phyloP scores from a whole-genome alignment of 2,797 vertebrate species.

The Dermochelys coriacea region DNA sequence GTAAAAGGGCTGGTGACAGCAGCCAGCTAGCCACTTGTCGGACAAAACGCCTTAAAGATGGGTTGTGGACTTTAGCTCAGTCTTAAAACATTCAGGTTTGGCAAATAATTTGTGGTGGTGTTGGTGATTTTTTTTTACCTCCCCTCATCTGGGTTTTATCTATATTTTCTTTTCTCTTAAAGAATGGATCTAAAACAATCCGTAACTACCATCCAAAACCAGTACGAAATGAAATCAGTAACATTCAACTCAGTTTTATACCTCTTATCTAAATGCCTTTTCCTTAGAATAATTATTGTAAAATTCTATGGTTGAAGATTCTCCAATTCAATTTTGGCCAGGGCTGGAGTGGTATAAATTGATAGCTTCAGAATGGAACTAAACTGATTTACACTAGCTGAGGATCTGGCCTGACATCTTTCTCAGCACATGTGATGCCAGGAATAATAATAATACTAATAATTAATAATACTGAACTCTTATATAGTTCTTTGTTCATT shows the following conservation, averaged over 20 bases:
- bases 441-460: not conserved
- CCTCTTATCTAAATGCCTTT: fast-evolving
- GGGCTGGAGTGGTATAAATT: constrained; percentile 7
- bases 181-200: not conserved
- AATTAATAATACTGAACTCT: not conserved
- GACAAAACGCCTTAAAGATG: not conserved
- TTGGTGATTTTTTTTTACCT: not conserved
- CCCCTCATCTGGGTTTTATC: not conserved
- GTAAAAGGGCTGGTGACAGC: not conserved
- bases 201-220: not conserved
- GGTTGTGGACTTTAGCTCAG: not conserved
- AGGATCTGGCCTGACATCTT: not conserved
- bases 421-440: fast-evolving
- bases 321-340: not conserved
- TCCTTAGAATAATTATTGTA: not conserved
- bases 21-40: fast-evolving
- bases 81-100: not conserved
- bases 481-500: not conserved
- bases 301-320: not conserved
- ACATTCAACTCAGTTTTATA: not conserved
- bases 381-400: not conserved
- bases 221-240: not conserved
- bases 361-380: constrained; percentile 4
- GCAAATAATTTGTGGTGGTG: not conserved
- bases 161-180: not conserved